These are phyloP conservation scores for Muntiacus muntjak DNA, from an alignment of 2,113 vertebrate genomes.

Conservation along the genomic window DNA sequence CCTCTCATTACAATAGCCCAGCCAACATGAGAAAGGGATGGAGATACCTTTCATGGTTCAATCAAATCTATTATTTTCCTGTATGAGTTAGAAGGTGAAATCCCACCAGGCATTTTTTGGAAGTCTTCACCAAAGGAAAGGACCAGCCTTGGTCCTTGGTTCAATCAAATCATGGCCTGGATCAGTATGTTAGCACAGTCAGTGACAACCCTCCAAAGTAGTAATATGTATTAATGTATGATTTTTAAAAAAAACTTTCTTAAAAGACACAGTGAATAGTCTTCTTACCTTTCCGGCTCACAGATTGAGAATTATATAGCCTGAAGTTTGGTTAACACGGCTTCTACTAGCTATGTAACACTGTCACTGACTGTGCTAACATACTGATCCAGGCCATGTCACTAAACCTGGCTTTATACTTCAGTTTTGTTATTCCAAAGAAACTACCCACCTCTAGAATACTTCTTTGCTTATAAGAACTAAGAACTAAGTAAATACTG, in stretches of 20 bases:
- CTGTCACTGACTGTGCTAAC: neutral
- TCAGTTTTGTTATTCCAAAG: constrained; percentile 25
- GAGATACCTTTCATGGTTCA: neutral
- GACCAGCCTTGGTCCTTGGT: neutral
- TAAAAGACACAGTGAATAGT: neutral
- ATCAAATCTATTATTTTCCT: neutral
- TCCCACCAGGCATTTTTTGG: neutral
- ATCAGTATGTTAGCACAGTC: too few species aligned
- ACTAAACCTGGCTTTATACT: neutral
- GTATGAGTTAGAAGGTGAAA: neutral
- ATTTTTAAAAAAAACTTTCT: neutral
- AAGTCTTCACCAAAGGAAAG: constrained; percentile 11
- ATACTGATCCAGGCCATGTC: neutral
- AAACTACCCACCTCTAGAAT: neutral
- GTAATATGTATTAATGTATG: neutral
- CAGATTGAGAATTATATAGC: neutral
- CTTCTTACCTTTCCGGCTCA: neutral
- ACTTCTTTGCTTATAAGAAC: neutral
- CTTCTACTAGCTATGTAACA: neutral
- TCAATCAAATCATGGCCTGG: too few species aligned
- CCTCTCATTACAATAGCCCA: neutral
- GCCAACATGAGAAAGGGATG: neutral
- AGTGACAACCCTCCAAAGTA: neutral
- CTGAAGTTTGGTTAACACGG: neutral
- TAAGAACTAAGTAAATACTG: constrained; percentile 28